Evolutionary conservation across 2,888 invertebrate genomes (phyloP).

Genomic region (Limenitis camilla): DNA sequence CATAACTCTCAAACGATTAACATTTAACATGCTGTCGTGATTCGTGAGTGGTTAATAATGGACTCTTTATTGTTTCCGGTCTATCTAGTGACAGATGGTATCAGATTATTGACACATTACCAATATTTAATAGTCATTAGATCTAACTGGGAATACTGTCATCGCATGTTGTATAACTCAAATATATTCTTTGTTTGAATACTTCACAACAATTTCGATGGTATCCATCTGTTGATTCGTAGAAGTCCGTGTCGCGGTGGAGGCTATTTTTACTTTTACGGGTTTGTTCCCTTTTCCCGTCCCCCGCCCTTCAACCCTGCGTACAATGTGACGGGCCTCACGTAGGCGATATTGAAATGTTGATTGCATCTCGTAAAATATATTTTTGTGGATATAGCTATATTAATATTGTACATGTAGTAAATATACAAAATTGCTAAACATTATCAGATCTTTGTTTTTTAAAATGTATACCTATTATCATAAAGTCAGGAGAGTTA

Average conservation of each 20-base stretch:
- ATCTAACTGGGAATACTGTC: no score
- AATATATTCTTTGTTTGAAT: no score
- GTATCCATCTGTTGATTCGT: constrained; percentile 21
- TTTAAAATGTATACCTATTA: no score
- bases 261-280: constrained; percentile 69
- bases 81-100: constrained; percentile 56
- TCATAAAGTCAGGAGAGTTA: no score
- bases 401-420: no score
- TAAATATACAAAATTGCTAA: no score
- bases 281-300: constrained; percentile 54
- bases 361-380: constrained; percentile 15
- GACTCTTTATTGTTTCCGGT: constrained; percentile 59
- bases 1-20: constrained; percentile 22
- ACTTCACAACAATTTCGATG: constrained; percentile 6
- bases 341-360: constrained; percentile 26
- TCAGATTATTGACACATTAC: constrained; percentile 22
- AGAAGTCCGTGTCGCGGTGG: constrained; percentile 36
- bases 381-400: not conserved
- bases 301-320: constrained; percentile 32
- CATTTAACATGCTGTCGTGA: constrained; percentile 7
- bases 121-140: constrained; percentile 11
- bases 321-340: constrained; percentile 23
- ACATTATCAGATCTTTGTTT: no score
- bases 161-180: no score
- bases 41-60: constrained; percentile 32